These are phyloP conservation scores for Zaprionus vittiger DNA, from an alignment of 1,140 invertebrate species.

Conservation along the genomic window DNA sequence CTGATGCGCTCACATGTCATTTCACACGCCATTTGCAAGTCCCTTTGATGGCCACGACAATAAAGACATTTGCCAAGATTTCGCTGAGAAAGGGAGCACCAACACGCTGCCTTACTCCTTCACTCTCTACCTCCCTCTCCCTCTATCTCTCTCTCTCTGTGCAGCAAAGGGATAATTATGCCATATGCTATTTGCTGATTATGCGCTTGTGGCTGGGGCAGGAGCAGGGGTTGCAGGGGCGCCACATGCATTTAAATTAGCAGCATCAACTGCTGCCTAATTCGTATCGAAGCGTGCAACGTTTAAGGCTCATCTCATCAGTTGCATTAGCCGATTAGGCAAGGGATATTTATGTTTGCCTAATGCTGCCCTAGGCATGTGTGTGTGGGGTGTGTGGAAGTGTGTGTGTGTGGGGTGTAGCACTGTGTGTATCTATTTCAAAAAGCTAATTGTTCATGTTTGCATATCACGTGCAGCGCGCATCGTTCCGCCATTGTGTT, in stretches of 20 bases:
- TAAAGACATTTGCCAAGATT: slow-evolving; percentile 68
- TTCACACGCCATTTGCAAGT: slow-evolving; percentile 74
- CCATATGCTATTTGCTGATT: slow-evolving; percentile 66
- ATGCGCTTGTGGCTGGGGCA: neutral
- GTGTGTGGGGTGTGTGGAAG: neutral
- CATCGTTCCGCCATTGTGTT: slow-evolving; percentile 57
- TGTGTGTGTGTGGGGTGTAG: neutral
- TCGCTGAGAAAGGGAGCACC: slow-evolving; percentile 3
- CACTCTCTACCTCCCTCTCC: slow-evolving; percentile 6
- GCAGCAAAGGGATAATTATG: slow-evolving; percentile 71
- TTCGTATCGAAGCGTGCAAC: slow-evolving; percentile 53
- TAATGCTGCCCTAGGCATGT: slow-evolving; percentile 3
- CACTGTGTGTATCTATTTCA: slow-evolving; percentile 52
- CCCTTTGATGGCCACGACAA: slow-evolving; percentile 74
- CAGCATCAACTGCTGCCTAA: slow-evolving; percentile 40
- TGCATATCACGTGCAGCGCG: slow-evolving; percentile 69
- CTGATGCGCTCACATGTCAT: slow-evolving; percentile 64
- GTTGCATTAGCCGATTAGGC: slow-evolving; percentile 62
- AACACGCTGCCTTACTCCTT: neutral
- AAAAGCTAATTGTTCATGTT: slow-evolving; percentile 76
- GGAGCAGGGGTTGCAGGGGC: neutral
- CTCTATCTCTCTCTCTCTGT: neutral
- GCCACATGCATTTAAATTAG: slow-evolving; percentile 54
- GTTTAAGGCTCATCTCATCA: slow-evolving; percentile 54
- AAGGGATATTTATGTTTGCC: slow-evolving; percentile 19